phyloP scores from a whole-genome alignment of 2,888 invertebrate species.

The Seira sanloemensis region DNA sequence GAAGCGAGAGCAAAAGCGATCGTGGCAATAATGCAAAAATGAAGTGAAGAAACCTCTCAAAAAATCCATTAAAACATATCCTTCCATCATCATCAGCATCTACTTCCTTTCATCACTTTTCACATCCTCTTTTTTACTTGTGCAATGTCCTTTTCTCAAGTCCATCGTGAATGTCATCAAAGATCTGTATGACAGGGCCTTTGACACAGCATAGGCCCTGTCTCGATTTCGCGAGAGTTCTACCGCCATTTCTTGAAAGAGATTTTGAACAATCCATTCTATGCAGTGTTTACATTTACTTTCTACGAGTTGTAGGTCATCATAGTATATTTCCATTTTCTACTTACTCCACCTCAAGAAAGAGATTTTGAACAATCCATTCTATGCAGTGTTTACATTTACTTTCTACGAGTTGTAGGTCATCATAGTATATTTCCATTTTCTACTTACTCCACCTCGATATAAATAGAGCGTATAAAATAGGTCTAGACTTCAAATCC shows the following conservation, averaged over 20 bases:
- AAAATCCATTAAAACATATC: conserved; percentile 36
- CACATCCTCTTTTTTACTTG: neutral
- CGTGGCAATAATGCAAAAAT: neutral
- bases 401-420: neutral
- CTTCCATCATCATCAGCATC: neutral
- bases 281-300: conserved; percentile 44
- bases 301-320: conserved; percentile 33
- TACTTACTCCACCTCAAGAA: no score
- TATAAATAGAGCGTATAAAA: neutral
- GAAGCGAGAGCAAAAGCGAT: conserved; percentile 18
- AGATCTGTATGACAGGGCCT: neutral
- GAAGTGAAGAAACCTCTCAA: conserved; percentile 30
- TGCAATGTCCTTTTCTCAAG: neutral
- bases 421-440: neutral
- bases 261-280: neutral
- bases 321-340: conserved; percentile 3
- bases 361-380: no score
- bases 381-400: no score
- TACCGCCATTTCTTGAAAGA: neutral
- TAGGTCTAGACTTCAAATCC: conserved; percentile 2
- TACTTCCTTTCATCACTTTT: neutral
- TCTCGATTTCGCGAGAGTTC: neutral
- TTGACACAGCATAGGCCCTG: neutral
- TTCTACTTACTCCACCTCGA: neutral
- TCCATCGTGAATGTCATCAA: neutral